Evolutionary conservation across 2,113 vertebrate genomes (phyloP), one percentile per base, ranked within the genome.

Genomic region (Ctenodactylus gundi): DNA sequence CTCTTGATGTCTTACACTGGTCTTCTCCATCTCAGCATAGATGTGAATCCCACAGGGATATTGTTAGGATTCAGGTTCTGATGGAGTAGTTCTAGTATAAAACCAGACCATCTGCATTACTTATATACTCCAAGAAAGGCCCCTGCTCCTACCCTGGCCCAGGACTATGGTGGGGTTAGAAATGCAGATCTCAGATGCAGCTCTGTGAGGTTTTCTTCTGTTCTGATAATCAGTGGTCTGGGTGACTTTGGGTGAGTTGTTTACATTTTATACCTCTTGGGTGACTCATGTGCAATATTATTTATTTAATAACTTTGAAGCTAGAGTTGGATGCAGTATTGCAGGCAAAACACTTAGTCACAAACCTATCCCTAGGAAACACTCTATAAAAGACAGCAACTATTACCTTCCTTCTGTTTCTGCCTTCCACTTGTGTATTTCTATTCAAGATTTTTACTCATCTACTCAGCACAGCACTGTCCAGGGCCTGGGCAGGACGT

Each of bases 81-180:
- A 46, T 53, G 41, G 1, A 0, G 10, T 2, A 21, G 17, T 18
- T 12, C 4, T 34, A 27, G 31, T 10, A 5, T 14, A 55, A 51
- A 51, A 49, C 7, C 10, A 44, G 29, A 23, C 11, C 31, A n/a
- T 76, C 55, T 73, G 7, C 7, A 7, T 68, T n/a, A 8, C 36
- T 57, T 31, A 29, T 5, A 1, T 0, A 7, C 36, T 51, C 25
- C n/a, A 11, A 0, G 3, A 36, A 60, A 23, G 15, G 53, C 10
- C 9, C 1, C 21, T 17, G 6, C 15, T 36, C 17, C 51, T 20
- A 25, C 4, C 76, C 76, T 4, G 46, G 57, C 11, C 8, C 27
- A 12, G 21, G 4, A n/a, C 36, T 55, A 1, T 17, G 1, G 4
- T 17, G 4, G 29, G 14, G 15, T 20, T 31, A 25, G 14, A 2